Base-by-base conservation (phyloP, 2,113 vertebrate species). In the Nycticebus coucang region DNA sequence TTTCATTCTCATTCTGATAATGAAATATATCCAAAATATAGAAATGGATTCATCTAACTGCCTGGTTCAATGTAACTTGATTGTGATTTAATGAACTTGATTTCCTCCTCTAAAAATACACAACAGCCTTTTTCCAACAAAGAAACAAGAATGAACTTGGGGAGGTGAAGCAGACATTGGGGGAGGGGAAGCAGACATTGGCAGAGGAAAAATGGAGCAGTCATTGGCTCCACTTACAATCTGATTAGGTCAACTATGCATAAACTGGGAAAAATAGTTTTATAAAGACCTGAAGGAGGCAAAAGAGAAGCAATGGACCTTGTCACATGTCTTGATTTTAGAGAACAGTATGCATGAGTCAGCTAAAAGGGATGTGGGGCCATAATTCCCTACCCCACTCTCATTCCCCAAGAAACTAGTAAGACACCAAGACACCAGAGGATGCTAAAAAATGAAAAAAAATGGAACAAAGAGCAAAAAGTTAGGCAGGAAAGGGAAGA, bases 91-190 rank as follows among this genome's bases (percentile, higher is more conserved):
- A 84, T 6, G 13, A 95, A 80, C 77, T 15, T 26, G 24, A 74
- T 15, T 75, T 68, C 35, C 75, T 77, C 53, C n/a, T 74, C 50
- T 55, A 75, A 28, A 92, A 66, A 79, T 26, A 90, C 2, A 53
- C 5, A 92, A 89, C n/a, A 57, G 30, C 41, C 82, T 90, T 88
- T 88, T 41, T 93, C 13, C 87, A 91, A 50, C 64, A 95, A 86
- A 81, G 72, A 89, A 96, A 93, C 45, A 77, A 69, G 18, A 87
- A 89, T 2, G 17, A 4, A 69, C 30, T 75, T n/a, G 64, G 64
- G 69, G 53, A 50, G 45, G 45, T 8, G 45, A 50, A 50, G 45
- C 45, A 50, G 45, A 50, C 45, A 41, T 5, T 41, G 41, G 41
- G 41, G 41, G 41, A 41, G 41, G 41, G 41, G 41, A 41, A 41